Conservation (phyloP, 2,113 vertebrate species). For the Equus przewalskii region DNA sequence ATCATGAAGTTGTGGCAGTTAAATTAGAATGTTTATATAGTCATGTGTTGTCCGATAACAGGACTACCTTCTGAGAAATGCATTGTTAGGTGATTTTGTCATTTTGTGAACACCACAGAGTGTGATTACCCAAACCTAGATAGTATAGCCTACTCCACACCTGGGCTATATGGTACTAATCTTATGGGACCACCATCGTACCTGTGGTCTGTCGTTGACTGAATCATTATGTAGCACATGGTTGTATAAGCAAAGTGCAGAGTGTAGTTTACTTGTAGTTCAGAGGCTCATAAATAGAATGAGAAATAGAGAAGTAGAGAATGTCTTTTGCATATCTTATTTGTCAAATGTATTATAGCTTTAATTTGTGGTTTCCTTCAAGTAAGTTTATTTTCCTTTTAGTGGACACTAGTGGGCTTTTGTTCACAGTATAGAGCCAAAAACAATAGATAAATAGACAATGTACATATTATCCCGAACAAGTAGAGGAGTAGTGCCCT, state of each 20-base stretch:
- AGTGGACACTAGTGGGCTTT: neutral
- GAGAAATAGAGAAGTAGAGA: neutral
- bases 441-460: neutral
- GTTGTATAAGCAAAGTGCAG: neutral
- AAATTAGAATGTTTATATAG: neutral
- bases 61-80: no score
- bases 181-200: no score
- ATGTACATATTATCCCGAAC: accelerated
- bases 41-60: no score
- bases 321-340: neutral
- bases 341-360: neutral
- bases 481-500: neutral
- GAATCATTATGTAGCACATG: no score
- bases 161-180: no score
- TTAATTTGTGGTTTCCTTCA: neutral
- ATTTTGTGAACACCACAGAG: no score
- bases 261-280: neutral
- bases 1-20: neutral
- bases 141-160: no score
- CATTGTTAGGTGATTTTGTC: no score
- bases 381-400: neutral
- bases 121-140: no score
- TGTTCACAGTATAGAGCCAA: neutral
- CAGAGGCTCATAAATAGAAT: neutral
- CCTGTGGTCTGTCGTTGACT: no score